Percentiles rank a stretch among this genome's conserved stretches.
phyloP scores from a whole-genome alignment of 2,797 vertebrate genomes.

The Pteronotus mesoamericanus region DNA sequence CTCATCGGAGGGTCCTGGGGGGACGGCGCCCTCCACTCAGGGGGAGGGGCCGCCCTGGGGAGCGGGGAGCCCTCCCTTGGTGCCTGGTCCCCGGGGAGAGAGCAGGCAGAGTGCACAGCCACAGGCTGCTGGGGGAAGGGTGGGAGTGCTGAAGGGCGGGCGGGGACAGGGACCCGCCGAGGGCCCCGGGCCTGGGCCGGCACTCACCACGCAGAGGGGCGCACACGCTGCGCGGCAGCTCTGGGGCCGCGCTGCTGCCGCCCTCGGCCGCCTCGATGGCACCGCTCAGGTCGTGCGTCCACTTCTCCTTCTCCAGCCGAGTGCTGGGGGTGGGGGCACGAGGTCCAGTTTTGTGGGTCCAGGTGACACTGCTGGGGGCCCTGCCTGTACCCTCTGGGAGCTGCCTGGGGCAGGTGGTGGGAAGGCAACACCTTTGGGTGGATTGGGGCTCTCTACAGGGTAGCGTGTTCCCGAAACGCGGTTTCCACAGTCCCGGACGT shows the following conservation, averaged over 20 bases:
- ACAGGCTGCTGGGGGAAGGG: too few relatives aligned
- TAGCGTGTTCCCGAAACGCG: background rate
- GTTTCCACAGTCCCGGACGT: background rate
- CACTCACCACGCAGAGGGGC: slow-evolving; percentile 89
- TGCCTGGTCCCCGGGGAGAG: background rate
- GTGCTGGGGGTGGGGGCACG: slow-evolving; percentile 84
- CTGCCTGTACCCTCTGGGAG: background rate
- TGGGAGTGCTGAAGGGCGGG: accelerated
- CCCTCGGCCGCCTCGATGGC: slow-evolving; percentile 93
- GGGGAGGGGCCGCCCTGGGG: accelerated
- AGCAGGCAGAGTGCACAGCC: background rate
- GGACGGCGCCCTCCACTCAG: background rate
- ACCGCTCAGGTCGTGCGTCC: slow-evolving; percentile 93
- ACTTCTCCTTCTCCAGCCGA: slow-evolving; percentile 94
- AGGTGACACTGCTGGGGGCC: too few relatives aligned
- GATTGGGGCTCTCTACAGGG: accelerated
- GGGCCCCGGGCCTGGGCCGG: background rate
- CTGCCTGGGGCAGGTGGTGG: background rate
- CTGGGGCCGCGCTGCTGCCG: slow-evolving; percentile 82
- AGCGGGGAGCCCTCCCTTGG: background rate
- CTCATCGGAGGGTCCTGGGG: slow-evolving; percentile 90
- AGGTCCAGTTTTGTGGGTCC: too few relatives aligned
- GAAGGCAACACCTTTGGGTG: accelerated
- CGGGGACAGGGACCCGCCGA: too few relatives aligned
- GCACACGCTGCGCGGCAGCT: slow-evolving; percentile 83